Base-by-base conservation (phyloP, 2,888 invertebrate species). In the Andrena praecox region DNA sequence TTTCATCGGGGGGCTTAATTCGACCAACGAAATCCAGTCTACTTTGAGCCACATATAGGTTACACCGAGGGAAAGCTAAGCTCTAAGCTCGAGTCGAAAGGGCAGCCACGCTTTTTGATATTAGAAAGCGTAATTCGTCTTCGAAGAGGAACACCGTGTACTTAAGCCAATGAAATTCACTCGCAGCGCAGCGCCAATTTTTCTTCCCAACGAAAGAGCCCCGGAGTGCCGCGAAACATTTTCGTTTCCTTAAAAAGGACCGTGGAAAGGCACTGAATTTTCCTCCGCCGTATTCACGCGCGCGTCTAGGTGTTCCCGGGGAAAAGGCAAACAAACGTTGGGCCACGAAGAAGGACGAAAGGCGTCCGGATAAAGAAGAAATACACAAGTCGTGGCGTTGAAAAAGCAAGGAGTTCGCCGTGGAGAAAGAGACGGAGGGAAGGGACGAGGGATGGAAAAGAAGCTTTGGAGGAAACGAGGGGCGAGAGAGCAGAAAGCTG, bases 341-440 rank as follows among this genome's bases (percentile, higher is more conserved):
- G 5, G 20, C 29, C n/a, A 52, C 16, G 29, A 29, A 67, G 29
- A 50, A 62, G 31, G 62, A 27, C 33, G 76, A 75, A 79, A 69
- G 63, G 69, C 29, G 63, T 64, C 72, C 7, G 56, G 50, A 60
- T 74, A 64, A 74, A 52, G 59, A 67, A 64, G 68, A 78, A 70
- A 77, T 80, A 77, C 77, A 71, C 60, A 64, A 63, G 69, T 76
- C 63, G 29, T 31, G 48, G 63, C 24, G n/a, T 48, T 12, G 59
- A 7, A 20, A 29, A 64, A 29, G n/a, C 33, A 54, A 27, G 48
- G 33, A 56, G 56, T 24, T 35, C 10, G 1, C 24, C n/a, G 27
- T 16, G 29, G 52, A 52, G 20, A 27, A 20, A 16, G 50, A 64
- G 24, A 10, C n/a, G 62, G 2, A 24, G 48, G 52, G 29, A 27